phyloP scores from a whole-genome alignment of 2,113 vertebrate genomes.

The Ammodytes dubius region DNA sequence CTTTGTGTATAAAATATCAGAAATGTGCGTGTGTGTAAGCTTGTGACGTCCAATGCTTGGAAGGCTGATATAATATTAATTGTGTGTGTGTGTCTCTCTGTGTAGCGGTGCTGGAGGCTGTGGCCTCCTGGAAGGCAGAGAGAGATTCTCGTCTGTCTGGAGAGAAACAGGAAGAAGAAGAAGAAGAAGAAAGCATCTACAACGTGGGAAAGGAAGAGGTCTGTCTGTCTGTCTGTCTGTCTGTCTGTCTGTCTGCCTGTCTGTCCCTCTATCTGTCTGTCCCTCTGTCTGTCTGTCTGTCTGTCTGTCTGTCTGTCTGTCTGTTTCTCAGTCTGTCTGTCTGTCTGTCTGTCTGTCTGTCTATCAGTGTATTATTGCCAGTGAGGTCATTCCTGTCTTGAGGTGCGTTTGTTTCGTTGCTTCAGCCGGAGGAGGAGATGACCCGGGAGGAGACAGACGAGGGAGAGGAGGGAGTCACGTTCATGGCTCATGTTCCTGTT shows the following conservation, averaged over 20 bases:
- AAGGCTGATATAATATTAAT: no score
- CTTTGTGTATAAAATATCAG: no score
- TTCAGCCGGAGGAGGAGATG: slow-evolving; percentile 87
- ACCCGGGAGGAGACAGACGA: slow-evolving; percentile 84
- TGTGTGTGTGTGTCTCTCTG: background rate
- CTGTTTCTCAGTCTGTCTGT: no score
- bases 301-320: no score
- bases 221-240: no score
- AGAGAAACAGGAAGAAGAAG: slow-evolving; percentile 85
- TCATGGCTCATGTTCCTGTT: slow-evolving; percentile 96
- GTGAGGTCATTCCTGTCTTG: no score
- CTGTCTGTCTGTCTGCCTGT: no score
- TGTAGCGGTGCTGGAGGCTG: slow-evolving; percentile 88
- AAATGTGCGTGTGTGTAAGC: background rate
- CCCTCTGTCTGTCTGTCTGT: no score
- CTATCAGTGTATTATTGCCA: no score
- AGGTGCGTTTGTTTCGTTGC: slow-evolving; percentile 12
- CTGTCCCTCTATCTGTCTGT: no score
- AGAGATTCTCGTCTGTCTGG: slow-evolving; percentile 85
- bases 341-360: no score
- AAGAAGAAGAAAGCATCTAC: slow-evolving; percentile 94
- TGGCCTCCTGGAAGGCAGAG: slow-evolving; percentile 92
- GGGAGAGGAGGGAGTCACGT: slow-evolving; percentile 90
- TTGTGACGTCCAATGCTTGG: no score
- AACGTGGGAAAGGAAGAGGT: slow-evolving; percentile 90